Conservation (phyloP, 1,140 invertebrate species). For the Triops cancriformis region DNA sequence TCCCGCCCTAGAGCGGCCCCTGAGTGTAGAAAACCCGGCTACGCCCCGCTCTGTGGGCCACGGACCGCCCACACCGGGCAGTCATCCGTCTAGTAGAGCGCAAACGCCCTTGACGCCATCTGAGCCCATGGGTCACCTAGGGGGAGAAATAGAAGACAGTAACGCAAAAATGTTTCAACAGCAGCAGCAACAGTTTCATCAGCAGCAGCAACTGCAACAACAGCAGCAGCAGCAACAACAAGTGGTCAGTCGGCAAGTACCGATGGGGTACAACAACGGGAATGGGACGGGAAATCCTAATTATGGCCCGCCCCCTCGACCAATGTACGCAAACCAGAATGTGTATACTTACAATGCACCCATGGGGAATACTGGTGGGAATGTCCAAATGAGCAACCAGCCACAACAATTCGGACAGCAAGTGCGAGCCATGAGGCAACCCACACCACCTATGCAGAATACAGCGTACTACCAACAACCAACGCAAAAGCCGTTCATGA, state of each 20-base stretch:
- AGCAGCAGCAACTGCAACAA: slow-evolving; percentile 23
- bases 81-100: slow-evolving; percentile 34
- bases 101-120: slow-evolving; percentile 2
- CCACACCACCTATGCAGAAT: slow-evolving; percentile 30
- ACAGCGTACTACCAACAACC: slow-evolving; percentile 30
- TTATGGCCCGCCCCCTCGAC: background rate
- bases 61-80: slow-evolving; percentile 31
- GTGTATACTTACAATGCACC: background rate
- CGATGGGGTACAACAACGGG: background rate
- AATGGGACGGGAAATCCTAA: background rate
- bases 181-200: slow-evolving; percentile 33
- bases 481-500: background rate
- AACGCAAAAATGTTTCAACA: slow-evolving; percentile 28
- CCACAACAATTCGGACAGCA: slow-evolving; percentile 33
- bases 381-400: slow-evolving; percentile 27
- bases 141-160: background rate
- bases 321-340: background rate
- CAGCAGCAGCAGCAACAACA: slow-evolving; percentile 22
- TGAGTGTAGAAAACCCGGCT: slow-evolving; percentile 48
- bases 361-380: background rate
- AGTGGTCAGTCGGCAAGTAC: background rate
- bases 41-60: slow-evolving; percentile 35
- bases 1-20: slow-evolving; percentile 48
- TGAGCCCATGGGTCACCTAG: slow-evolving; percentile 19
- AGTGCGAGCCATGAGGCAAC: slow-evolving; percentile 15